phyloP scores from a whole-genome alignment of 2,888 invertebrate genomes.

The Bellardia pandia region DNA sequence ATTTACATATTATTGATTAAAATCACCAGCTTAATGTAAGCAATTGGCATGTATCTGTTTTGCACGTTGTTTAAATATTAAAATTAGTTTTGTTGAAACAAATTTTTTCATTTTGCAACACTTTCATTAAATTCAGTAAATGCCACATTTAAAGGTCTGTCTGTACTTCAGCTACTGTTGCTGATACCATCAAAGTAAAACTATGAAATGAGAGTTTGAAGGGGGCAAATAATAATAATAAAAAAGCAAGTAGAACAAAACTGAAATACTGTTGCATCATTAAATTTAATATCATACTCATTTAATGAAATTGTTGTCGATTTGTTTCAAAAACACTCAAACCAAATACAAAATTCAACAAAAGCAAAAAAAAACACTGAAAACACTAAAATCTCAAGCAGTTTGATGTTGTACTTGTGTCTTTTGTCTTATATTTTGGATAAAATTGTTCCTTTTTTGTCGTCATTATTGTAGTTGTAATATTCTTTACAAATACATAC shows the following conservation, averaged over 20 bases:
- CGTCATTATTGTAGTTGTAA: slow-evolving; percentile 2
- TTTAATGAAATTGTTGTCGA: slow-evolving; percentile 85
- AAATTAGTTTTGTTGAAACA: too few relatives aligned
- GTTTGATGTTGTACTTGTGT: slow-evolving; percentile 56
- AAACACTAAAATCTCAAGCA: slow-evolving; percentile 36
- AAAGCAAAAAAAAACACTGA: slow-evolving; percentile 11
- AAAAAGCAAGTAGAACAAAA: slow-evolving; percentile 73
- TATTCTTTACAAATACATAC: not conserved
- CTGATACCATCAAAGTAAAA: slow-evolving; percentile 19
- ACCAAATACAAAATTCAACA: slow-evolving; percentile 40
- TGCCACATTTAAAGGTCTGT: slow-evolving; percentile 37
- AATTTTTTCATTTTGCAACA: not conserved
- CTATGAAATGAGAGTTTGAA: slow-evolving; percentile 1
- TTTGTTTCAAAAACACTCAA: slow-evolving; percentile 84
- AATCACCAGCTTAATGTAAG: too few relatives aligned
- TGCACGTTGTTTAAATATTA: too few relatives aligned
- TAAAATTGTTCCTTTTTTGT: slow-evolving; percentile 2
- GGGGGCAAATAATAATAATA: slow-evolving; percentile 37
- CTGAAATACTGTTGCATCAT: slow-evolving; percentile 85
- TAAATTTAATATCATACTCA: slow-evolving; percentile 85
- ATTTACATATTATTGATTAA: too few relatives aligned
- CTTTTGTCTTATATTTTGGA: slow-evolving; percentile 15
- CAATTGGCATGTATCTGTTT: too few relatives aligned
- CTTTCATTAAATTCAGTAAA: slow-evolving; percentile 12
- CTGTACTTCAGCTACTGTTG: slow-evolving; percentile 45